Evolutionary conservation across 1,140 invertebrate genomes (phyloP).

Genomic region (Heliconius hermathena): DNA sequence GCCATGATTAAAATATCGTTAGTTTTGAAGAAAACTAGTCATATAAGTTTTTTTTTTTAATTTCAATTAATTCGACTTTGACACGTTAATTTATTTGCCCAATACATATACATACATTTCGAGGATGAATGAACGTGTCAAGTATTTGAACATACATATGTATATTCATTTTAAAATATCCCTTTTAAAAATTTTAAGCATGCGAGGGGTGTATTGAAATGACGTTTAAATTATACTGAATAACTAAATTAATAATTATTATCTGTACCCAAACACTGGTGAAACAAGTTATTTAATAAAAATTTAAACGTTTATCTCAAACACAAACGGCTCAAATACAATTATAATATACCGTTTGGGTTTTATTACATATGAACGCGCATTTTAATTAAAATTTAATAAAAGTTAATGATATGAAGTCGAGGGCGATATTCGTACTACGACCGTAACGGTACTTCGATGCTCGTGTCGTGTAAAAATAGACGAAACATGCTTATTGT

Average conservation of each 20-base stretch:
- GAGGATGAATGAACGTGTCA: conserved; percentile 27
- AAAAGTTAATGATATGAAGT: conserved; percentile 27
- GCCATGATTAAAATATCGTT: conserved; percentile 38
- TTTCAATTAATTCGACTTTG: conserved; percentile 29
- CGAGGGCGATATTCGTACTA: conserved; percentile 29
- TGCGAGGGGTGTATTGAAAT: conserved; percentile 24
- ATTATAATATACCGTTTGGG: conserved; percentile 22
- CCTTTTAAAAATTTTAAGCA: conserved; percentile 30
- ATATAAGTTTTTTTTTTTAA: conserved; percentile 36
- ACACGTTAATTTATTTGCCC: conserved; percentile 27
- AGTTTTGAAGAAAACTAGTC: conserved; percentile 44
- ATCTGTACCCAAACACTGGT: conserved; percentile 30
- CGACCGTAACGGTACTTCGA: conserved; percentile 20
- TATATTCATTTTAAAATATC: conserved; percentile 31
- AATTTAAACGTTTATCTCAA: background rate
- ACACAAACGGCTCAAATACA: conserved; percentile 12
- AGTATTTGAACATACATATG: conserved; percentile 8
- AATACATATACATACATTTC: background rate
- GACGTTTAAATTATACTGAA: conserved; percentile 30
- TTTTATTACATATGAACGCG: conserved; percentile 27
- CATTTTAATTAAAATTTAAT: conserved; percentile 30
- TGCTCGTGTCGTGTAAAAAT: conserved; percentile 20
- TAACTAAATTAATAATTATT: conserved; percentile 20
- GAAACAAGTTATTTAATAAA: conserved; percentile 2
- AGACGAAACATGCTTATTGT: conserved; percentile 19